These are phyloP conservation scores for Chaetogeoica ovagalla DNA, from an alignment of 2,888 invertebrate species.

Conservation along the genomic window DNA sequence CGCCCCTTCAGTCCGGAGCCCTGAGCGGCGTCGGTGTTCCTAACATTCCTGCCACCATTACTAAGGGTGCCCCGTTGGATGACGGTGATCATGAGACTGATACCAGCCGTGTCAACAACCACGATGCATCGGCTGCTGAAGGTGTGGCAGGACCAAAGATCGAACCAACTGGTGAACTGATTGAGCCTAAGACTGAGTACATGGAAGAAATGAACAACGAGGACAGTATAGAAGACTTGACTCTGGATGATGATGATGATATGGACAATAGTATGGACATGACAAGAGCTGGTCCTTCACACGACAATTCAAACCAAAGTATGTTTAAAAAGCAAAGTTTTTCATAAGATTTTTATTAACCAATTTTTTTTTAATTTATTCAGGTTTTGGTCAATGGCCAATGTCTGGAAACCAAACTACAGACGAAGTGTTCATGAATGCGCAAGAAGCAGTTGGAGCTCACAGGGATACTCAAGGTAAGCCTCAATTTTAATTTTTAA, in stretches of 20 bases:
- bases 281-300: slow-evolving; percentile 69
- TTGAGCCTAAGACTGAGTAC: slow-evolving; percentile 77
- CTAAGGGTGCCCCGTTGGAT: slow-evolving; percentile 46
- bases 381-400: slow-evolving; percentile 85
- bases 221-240: slow-evolving; percentile 82
- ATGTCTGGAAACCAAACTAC: slow-evolving; percentile 65
- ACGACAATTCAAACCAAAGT: slow-evolving; percentile 69
- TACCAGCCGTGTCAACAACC: slow-evolving; percentile 48
- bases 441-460: slow-evolving; percentile 75
- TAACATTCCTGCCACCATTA: slow-evolving; percentile 58
- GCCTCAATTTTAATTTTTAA: slow-evolving; percentile 58
- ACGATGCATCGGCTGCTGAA: slow-evolving; percentile 53
- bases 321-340: slow-evolving; percentile 59
- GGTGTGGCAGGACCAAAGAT: slow-evolving; percentile 56
- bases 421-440: slow-evolving; percentile 82
- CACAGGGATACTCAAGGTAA: slow-evolving; percentile 92
- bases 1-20: slow-evolving; percentile 54
- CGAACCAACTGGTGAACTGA: slow-evolving; percentile 58
- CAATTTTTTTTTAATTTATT: slow-evolving; percentile 57
- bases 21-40: slow-evolving; percentile 54
- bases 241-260: slow-evolving; percentile 72
- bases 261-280: slow-evolving; percentile 69
- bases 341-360: not conserved
- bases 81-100: slow-evolving; percentile 53
- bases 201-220: slow-evolving; percentile 70